A percentile compares a stretch with the other conserved stretches of the same genome.
Evolutionary conservation across 2,888 invertebrate species (phyloP).

Genomic region (Xanthia togata): DNA sequence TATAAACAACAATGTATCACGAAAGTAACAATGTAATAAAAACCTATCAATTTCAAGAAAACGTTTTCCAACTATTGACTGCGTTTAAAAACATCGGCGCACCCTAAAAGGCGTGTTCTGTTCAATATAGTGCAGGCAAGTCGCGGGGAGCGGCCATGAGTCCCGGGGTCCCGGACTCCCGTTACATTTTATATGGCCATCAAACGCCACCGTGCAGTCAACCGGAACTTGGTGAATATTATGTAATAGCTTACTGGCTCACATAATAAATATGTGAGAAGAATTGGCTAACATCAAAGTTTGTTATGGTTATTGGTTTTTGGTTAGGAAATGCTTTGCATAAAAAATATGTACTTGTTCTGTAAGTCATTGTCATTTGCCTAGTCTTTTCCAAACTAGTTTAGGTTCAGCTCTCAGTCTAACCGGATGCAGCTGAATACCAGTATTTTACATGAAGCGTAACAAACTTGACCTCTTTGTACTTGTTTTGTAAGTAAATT

Average conservation of each 20-base stretch:
- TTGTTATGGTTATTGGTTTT: neutral
- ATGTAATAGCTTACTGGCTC: conserved; percentile 39
- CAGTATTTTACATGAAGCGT: neutral
- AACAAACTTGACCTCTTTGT: neutral
- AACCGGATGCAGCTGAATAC: neutral
- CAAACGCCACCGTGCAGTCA: conserved; percentile 80
- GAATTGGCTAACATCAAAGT: conserved; percentile 13
- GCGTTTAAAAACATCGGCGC: conserved; percentile 58
- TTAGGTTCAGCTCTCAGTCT: neutral
- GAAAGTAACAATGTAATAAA: conserved; percentile 41
- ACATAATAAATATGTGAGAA: conserved; percentile 41
- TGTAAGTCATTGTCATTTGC: neutral
- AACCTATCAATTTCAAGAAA: conserved; percentile 33
- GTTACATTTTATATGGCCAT: conserved; percentile 81
- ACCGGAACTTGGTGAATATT: conserved; percentile 69
- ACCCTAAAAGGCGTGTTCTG: conserved; percentile 50
- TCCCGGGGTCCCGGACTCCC: conserved; percentile 60
- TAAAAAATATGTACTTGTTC: neutral
- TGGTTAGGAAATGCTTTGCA: neutral
- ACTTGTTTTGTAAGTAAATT: neutral
- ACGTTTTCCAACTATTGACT: conserved; percentile 28
- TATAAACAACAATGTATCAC: too few relatives aligned
- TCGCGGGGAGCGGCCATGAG: conserved; percentile 59
- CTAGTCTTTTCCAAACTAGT: neutral
- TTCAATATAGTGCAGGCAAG: conserved; percentile 48